Conservation (phyloP, 2,113 vertebrate species). For the Caretta caretta region DNA sequence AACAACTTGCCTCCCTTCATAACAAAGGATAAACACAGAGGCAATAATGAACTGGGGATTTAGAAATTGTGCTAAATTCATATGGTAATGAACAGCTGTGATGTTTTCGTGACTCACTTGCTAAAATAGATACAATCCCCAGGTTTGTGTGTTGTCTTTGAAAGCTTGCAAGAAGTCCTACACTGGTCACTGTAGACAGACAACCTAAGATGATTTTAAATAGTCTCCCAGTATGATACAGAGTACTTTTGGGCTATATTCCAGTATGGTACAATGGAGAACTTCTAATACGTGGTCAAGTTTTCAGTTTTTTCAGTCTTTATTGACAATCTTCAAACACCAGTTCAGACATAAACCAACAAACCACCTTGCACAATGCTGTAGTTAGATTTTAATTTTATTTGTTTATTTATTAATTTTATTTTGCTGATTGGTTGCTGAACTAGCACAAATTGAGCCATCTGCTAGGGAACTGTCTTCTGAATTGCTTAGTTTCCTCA, state of each 20-base stretch:
- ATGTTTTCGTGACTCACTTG: constrained; percentile 75
- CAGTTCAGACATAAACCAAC: background rate
- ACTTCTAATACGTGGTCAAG: background rate
- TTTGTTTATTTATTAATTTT: constrained; percentile 6
- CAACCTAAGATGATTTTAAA: constrained; percentile 11
- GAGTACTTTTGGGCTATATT: background rate
- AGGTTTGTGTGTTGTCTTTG: constrained; percentile 75
- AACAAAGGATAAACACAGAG: constrained; percentile 73
- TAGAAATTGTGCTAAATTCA: constrained; percentile 81
- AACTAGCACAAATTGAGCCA: constrained; percentile 47
- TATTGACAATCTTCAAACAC: constrained; percentile 15
- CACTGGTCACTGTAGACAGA: constrained; percentile 47
- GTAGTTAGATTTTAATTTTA: background rate
- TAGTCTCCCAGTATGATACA: background rate
- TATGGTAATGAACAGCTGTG: constrained; percentile 85
- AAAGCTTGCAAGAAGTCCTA: constrained; percentile 69
- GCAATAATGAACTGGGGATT: constrained; percentile 76
- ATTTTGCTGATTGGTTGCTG: background rate
- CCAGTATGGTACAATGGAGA: background rate
- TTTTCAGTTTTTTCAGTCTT: constrained; percentile 11
- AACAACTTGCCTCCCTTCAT: constrained; percentile 73
- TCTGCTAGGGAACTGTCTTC: constrained; percentile 40
- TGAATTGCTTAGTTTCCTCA: constrained; percentile 47
- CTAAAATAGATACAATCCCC: constrained; percentile 74
- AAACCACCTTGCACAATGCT: background rate